Base-by-base conservation (phyloP, 2,888 invertebrate species). In the Neoitamus cyanurus region DNA sequence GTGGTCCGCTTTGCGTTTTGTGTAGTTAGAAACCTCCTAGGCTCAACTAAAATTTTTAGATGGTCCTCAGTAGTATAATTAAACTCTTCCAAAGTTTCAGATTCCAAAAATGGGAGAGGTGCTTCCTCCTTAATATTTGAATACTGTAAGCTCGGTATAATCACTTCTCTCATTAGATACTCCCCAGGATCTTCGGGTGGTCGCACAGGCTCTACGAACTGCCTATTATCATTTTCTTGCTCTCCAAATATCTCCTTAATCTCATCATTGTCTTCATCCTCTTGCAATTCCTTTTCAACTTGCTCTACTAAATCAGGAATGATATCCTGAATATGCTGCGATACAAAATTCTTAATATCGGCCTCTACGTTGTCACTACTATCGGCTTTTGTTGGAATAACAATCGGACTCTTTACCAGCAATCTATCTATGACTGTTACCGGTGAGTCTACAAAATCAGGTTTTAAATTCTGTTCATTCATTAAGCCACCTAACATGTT, bases 251-350 rank as follows among this genome's bases (percentile, higher is more conserved):
- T 80, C 37, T 85, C 72, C n/a, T 75, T 30, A 30, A 34, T 48
- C 36, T 83, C 83, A 1, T 85, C 42, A 3, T 85, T 87, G 3
- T 85, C 87, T 37, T n/a, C n/a, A n/a, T 86, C 84, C 58, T 89
- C 90, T 87, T 89, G 88, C 0, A 92, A 87, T 58, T 91, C 92
- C 58, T 89, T 89, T 77, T 90, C 90, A 0, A 92, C 91, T 85
- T 91, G 91, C 34, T 90, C 90, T 2, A 91, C 91, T 7, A 91
- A 86, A 86, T 91, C 90, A 0, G 91, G 91, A 9, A 90, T 89
- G 84, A 91, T 90, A 20, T 91, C 91, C 80, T 92, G 91, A 78
- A 91, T 91, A 48, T 92, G 91, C 69, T 91, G 90, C 89, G 91
- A 90, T 1, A 91, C 90, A 86, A 92, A 91, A 84, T 88, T 90